phyloP scores from a whole-genome alignment of 2,113 vertebrate species.

The Polypterus senegalus region DNA sequence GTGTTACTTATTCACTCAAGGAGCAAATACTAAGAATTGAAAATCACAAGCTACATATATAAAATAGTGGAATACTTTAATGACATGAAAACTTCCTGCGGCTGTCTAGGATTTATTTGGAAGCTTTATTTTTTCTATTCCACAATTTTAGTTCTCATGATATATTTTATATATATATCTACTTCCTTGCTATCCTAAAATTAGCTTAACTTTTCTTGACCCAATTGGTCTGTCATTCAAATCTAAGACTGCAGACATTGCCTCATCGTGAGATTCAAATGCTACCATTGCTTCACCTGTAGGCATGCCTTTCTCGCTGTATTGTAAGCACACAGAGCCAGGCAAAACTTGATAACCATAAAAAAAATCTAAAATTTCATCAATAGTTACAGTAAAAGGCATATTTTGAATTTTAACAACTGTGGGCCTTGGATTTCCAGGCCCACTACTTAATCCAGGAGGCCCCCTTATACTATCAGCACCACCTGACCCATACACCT shows the following conservation, averaged over 20 bases:
- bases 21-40: background rate
- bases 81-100: background rate
- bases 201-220: slow-evolving; percentile 91
- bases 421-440: slow-evolving; percentile 74
- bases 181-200: slow-evolving; percentile 59
- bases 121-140: background rate
- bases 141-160: background rate
- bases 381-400: slow-evolving; percentile 92
- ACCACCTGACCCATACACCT: slow-evolving; percentile 53
- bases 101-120: no score
- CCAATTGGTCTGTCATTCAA: slow-evolving; percentile 96
- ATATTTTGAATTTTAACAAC: slow-evolving; percentile 96
- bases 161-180: no score
- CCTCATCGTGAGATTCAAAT: slow-evolving; percentile 90
- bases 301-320: slow-evolving; percentile 91
- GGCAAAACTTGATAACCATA: slow-evolving; percentile 95
- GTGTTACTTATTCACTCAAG: no score
- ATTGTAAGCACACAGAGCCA: slow-evolving; percentile 90
- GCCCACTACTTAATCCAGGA: slow-evolving; percentile 57
- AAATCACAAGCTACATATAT: background rate
- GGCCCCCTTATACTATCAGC: slow-evolving; percentile 62
- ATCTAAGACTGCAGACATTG: slow-evolving; percentile 87
- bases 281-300: slow-evolving; percentile 97
- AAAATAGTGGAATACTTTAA: background rate
- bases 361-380: slow-evolving; percentile 98